Conservation (phyloP, 2,888 invertebrate species). For the Litoditis marina region DNA sequence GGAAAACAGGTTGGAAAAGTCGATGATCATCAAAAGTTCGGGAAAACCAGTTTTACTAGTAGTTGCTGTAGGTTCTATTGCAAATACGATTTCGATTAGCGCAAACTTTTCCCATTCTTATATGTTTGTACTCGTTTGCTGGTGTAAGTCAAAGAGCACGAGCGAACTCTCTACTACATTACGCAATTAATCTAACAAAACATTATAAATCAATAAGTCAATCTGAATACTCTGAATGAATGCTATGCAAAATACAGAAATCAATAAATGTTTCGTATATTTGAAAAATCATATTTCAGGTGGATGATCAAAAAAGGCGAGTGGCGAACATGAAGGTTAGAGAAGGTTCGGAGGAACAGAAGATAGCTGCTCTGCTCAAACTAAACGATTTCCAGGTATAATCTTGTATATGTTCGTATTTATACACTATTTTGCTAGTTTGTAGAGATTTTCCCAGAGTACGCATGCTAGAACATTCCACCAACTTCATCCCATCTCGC, state of each 20-base stretch:
- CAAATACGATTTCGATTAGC: too few relatives aligned
- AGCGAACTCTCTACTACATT: too few relatives aligned
- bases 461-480: too few relatives aligned
- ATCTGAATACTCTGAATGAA: neutral
- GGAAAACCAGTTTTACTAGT: too few relatives aligned
- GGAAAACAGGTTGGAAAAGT: constrained; percentile 23
- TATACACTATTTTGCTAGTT: neutral
- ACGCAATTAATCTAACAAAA: too few relatives aligned
- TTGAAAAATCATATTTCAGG: constrained; percentile 12
- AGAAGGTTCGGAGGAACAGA: constrained; percentile 6
- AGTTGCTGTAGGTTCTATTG: too few relatives aligned
- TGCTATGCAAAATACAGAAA: neutral
- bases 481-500: too few relatives aligned
- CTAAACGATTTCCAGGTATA: constrained; percentile 21
- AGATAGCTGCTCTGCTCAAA: constrained; percentile 17
- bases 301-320: constrained; percentile 26
- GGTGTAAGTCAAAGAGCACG: too few relatives aligned
- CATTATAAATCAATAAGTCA: constrained; percentile 3
- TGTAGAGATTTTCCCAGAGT: too few relatives aligned
- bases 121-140: neutral
- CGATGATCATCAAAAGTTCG: too few relatives aligned
- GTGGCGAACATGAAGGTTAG: constrained; percentile 20
- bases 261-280: too few relatives aligned
- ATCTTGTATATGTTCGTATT: neutral
- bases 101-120: too few relatives aligned